phyloP scores from a whole-genome alignment of 2,797 vertebrate genomes.

The Synaphobranchus kaupii region DNA sequence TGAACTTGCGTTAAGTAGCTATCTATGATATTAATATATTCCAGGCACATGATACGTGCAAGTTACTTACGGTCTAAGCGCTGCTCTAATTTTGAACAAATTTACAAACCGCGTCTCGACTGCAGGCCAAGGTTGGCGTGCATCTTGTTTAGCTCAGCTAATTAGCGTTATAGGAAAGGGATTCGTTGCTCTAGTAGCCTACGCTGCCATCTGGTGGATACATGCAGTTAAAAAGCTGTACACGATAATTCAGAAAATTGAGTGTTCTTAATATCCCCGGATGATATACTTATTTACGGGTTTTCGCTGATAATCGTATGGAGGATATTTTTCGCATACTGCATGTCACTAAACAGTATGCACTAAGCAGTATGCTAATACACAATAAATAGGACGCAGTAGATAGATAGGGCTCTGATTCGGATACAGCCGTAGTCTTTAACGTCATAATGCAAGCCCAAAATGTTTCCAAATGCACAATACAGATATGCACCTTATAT shows the following conservation, averaged over 20 bases:
- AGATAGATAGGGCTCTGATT: too few relatives aligned
- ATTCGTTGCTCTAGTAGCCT: neutral
- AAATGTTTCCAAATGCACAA: neutral
- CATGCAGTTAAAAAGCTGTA: neutral
- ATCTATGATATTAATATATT: neutral
- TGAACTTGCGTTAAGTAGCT: neutral
- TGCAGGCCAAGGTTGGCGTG: constrained; percentile 5
- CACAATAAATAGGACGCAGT: too few relatives aligned
- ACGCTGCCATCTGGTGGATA: constrained; percentile 24
- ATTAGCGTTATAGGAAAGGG: neutral
- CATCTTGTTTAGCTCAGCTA: neutral
- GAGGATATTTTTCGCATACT: too few relatives aligned
- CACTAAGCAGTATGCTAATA: too few relatives aligned
- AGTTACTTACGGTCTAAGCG: neutral
- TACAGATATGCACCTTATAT: neutral
- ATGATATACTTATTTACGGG: too few relatives aligned
- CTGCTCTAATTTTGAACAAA: neutral
- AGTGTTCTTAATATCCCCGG: too few relatives aligned
- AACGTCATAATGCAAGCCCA: neutral
- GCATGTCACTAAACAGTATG: too few relatives aligned
- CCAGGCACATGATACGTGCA: neutral
- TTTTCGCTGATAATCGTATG: too few relatives aligned
- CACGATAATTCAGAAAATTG: too few relatives aligned
- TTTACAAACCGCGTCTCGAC: neutral
- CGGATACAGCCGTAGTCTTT: neutral